Base-by-base conservation (phyloP, 92 coral and sea anemone species). In the Scolanthus callimorphus region DNA sequence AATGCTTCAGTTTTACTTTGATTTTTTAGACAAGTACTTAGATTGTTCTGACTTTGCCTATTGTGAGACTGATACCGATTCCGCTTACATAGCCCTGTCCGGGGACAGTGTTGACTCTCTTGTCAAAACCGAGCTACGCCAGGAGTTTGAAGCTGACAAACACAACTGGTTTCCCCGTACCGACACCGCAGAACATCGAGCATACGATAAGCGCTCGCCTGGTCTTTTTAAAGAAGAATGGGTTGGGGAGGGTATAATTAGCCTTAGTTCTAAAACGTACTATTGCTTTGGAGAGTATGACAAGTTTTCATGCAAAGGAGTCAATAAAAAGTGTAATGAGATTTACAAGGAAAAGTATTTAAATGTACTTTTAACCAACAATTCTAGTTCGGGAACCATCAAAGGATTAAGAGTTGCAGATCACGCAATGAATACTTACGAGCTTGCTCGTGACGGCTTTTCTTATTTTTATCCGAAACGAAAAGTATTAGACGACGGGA, bases 261-360 rank as follows among this genome's bases (percentile, higher is more conserved):
- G 71, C 19, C 22, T 71, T 4, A 3, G 63, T 39, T 21, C 19
- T 2, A 71, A 71, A 25, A 51, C 78, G 8, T 71, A 51, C 27
- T 71, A 62, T 50, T 49, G 76, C 17, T 76, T 65, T 49, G 81
- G 81, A 28, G 31, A 17, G 13, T 43, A 11, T 11, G 76, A 57
- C 28, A 75, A 75, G 23, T 77, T 69, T 48, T 59, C 70, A 38
- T 77, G 77, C 20, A 77, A 69, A 26, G 78, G 72, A 0, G 46
- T 77, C 0, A 77, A 44, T 25, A 70, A 77, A 34, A 21, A 25
- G 8, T 37, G 57, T 11, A 69, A 77, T 44, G 59, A 48, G 0
- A 77, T 77, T 31, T 49, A 69, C 11, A 77, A 77, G 39, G 78
- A 60, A 13, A 77, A 69, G 31, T 78, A 60, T 12, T 49, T 70